Base-by-base conservation (phyloP, 2,113 vertebrate species). In the Desmodus rotundus region DNA sequence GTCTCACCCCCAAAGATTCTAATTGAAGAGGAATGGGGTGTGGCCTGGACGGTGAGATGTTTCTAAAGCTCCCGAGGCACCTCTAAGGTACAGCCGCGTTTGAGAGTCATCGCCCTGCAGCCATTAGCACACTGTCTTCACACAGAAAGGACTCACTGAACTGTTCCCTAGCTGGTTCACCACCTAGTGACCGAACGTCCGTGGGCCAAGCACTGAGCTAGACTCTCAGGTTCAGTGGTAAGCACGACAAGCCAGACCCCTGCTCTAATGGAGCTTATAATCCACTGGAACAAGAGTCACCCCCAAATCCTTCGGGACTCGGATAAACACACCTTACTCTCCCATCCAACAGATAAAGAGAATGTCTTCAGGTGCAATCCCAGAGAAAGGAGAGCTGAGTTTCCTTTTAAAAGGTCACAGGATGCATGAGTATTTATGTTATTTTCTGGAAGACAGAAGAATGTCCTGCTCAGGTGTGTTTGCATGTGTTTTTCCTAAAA, bases 401-500 rank as follows among this genome's bases (percentile, higher is more conserved):
- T 90, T 56, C 90, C 38, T 81, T 94, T 92, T 28, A 24, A 93
- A 96, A 97, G 83, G 82, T 94, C 94, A 96, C 58, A 45, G 86
- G 73, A 94, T 67, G 90, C 65, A 47, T 41, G 38, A 50, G 73
- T 47, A 87, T 80, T 95, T 95, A 89, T 4, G 54, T 67, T 36
- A 7, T 63, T 89, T 50, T 58, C 83, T 91, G 26, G 36, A 95
- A 97, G 74, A 97, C 36, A 93, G 63, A 96, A 96, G 81, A 73
- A 89, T 74, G 41, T 92, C 65, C 94, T 92, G 80, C 52, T 87
- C 67, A 92, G 92, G 87, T 93, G 36, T 90, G 50, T 17, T 33
- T 50, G 14, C 77, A 38, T 56, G 80, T 96, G 87, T 95, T 96
- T 96, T 97, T 94, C 93, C 93, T 52, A 92, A 70, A 63, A 88